These are phyloP conservation scores for Hemibagrus wyckioides DNA, from an alignment of 2,113 vertebrate species.

Conservation along the genomic window DNA sequence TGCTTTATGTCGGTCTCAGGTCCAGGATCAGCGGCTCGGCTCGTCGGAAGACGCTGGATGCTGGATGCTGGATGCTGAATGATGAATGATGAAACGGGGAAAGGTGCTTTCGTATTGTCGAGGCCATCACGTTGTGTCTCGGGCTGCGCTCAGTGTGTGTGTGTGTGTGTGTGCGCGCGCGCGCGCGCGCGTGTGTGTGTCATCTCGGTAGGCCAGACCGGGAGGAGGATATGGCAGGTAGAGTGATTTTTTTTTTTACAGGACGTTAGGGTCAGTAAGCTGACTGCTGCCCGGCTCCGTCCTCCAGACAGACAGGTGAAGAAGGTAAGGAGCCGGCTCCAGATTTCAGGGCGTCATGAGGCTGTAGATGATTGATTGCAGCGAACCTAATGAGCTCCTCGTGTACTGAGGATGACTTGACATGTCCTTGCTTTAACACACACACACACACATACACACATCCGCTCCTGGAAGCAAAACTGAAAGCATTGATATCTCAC, in stretches of 20 bases:
- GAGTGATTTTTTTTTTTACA: background rate
- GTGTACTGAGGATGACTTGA: background rate
- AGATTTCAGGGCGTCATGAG: background rate
- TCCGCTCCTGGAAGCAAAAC: background rate
- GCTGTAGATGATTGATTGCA: background rate
- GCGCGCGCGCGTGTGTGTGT: background rate
- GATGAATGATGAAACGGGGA: slow-evolving; percentile 56
- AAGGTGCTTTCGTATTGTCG: slow-evolving; percentile 70
- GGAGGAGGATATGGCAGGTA: slow-evolving; percentile 40
- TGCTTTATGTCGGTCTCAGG: too few relatives aligned
- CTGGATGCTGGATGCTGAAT: too few relatives aligned
- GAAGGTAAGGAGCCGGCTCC: background rate
- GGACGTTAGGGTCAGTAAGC: background rate
- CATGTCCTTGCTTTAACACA: background rate
- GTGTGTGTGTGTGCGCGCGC: background rate
- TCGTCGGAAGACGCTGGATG: background rate
- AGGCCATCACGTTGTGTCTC: slow-evolving; percentile 67
- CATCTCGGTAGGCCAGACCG: slow-evolving; percentile 57
- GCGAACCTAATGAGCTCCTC: background rate
- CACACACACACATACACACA: too few relatives aligned
- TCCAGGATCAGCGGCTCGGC: background rate
- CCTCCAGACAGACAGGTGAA: background rate
- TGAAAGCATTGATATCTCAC: background rate
- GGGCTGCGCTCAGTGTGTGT: slow-evolving; percentile 12
- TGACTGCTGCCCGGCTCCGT: background rate